Evolutionary conservation across 2,113 vertebrate genomes (phyloP).

Genomic region (Hystrix cristata): DNA sequence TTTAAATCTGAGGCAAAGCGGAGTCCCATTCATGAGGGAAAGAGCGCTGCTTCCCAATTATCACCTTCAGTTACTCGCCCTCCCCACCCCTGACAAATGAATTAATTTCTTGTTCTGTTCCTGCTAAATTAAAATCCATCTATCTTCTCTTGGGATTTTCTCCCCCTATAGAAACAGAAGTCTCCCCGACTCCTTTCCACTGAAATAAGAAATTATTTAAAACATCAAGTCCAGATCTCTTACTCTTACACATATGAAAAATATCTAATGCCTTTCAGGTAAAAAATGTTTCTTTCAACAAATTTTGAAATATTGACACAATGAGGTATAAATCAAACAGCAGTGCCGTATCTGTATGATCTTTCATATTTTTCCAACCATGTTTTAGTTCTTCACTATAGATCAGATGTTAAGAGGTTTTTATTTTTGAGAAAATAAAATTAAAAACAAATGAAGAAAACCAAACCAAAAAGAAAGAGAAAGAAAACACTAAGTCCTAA

Average conservation of each 20-base stretch:
- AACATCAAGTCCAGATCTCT: background rate
- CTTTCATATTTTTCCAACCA: background rate
- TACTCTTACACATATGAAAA: background rate
- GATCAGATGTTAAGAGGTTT: background rate
- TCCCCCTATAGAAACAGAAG: background rate
- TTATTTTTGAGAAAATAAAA: background rate
- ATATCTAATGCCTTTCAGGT: background rate
- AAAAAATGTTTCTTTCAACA: background rate
- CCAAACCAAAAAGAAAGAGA: background rate
- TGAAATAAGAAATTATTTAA: slow-evolving; percentile 27
- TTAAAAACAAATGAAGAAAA: background rate
- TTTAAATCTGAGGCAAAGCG: slow-evolving; percentile 13
- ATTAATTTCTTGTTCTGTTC: slow-evolving; percentile 38
- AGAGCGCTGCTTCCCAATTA: background rate
- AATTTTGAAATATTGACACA: background rate
- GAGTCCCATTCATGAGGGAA: background rate
- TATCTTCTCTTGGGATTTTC: slow-evolving; percentile 56
- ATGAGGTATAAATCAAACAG: background rate
- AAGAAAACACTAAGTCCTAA: background rate
- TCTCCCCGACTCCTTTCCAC: background rate
- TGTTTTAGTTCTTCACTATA: background rate
- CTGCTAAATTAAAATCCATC: slow-evolving; percentile 66
- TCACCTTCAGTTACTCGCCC: background rate
- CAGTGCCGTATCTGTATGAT: background rate
- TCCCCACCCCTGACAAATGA: slow-evolving; percentile 43